A percentile compares a stretch with the other conserved stretches of the same genome.
These are phyloP conservation scores for Micromys minutus DNA, from an alignment of 2,113 vertebrate species.

Conservation along the genomic window DNA sequence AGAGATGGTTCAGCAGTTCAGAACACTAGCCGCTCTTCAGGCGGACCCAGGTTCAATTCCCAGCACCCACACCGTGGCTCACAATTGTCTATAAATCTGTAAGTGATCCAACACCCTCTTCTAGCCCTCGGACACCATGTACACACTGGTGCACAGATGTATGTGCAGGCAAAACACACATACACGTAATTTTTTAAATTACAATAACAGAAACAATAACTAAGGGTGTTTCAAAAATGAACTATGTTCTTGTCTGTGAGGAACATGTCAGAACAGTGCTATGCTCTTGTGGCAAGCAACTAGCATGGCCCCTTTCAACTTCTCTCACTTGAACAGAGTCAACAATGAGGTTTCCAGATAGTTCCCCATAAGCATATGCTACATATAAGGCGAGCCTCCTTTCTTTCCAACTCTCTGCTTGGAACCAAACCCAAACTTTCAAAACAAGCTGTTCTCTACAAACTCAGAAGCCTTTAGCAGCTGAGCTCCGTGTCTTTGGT, in stretches of 20 bases:
- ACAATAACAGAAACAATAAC: background rate
- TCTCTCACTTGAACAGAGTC: background rate
- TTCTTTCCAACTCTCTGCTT: background rate
- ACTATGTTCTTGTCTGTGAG: conserved; percentile 7
- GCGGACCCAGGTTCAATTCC: background rate
- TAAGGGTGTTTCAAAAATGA: background rate
- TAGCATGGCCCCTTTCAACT: background rate
- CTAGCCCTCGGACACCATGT: background rate
- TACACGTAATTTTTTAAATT: background rate
- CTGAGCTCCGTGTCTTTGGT: background rate
- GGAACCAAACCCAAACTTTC: conserved; percentile 20
- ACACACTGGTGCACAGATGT: no score
- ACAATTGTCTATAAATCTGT: background rate
- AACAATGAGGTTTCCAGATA: background rate
- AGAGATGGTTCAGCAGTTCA: background rate
- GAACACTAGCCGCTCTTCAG: background rate
- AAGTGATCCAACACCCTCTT: background rate
- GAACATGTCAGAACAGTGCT: background rate
- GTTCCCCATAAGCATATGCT: background rate
- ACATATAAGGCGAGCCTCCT: background rate
- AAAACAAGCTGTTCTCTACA: conserved; percentile 22
- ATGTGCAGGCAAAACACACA: background rate
- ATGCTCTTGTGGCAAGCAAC: background rate
- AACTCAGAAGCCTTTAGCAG: conserved; percentile 27
- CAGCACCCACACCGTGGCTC: background rate